Conservation (phyloP, 2,797 vertebrate species). For the Parambassis ranga region DNA sequence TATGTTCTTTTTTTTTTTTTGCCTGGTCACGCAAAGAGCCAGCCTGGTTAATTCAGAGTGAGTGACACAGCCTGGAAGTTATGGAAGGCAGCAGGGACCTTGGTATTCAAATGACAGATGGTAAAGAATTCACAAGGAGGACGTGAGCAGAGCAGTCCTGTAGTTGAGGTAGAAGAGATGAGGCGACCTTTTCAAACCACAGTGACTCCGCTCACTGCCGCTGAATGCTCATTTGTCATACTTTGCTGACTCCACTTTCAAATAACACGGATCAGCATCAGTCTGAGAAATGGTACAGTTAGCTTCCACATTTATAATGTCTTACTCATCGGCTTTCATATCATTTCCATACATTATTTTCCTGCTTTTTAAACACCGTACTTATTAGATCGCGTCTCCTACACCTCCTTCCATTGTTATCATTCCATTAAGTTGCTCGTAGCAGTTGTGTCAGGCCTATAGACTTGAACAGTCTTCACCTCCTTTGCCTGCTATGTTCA, state of each 20-base stretch:
- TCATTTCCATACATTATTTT: background rate
- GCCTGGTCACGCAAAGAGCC: background rate
- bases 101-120: slow-evolving; percentile 51
- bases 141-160: slow-evolving; percentile 33
- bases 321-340: slow-evolving; percentile 7
- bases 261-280: slow-evolving; percentile 62
- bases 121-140: slow-evolving; percentile 43
- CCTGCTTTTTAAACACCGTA: too few species aligned
- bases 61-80: background rate
- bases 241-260: slow-evolving; percentile 62
- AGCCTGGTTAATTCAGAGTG: slow-evolving; percentile 4
- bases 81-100: slow-evolving; percentile 4
- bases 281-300: slow-evolving; percentile 13
- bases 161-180: slow-evolving; percentile 39
- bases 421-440: too few species aligned
- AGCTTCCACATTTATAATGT: slow-evolving; percentile 37
- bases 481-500: too few species aligned
- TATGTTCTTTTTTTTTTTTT: too few species aligned
- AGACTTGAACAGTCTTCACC: too few species aligned
- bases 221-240: slow-evolving; percentile 63
- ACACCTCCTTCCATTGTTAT: too few species aligned
- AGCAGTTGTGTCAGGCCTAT: too few species aligned
- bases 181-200: slow-evolving; percentile 63
- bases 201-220: slow-evolving; percentile 21
- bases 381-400: too few species aligned